Percentiles rank a stretch among this genome's conserved stretches.
Evolutionary conservation across 2,113 vertebrate species (phyloP).

Genomic region (Peromyscus maniculatus): DNA sequence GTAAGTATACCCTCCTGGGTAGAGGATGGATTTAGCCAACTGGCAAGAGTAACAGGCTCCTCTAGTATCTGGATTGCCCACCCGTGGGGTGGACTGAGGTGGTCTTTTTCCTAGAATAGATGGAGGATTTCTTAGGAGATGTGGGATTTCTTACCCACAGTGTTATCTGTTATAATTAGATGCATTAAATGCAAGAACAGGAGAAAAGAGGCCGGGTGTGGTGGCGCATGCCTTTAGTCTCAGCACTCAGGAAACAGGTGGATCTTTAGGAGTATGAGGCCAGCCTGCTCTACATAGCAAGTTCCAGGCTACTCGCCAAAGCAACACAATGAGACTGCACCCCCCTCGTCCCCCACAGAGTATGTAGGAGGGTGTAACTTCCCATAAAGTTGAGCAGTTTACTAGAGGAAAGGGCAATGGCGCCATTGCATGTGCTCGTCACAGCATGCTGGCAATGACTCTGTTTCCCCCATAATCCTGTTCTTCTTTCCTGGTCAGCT

Average conservation of each 20-base stretch:
- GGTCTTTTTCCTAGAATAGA: neutral
- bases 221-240: neutral
- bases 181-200: neutral
- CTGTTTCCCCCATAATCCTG: neutral
- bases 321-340: neutral
- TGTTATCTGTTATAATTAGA: neutral
- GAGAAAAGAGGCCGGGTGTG: neutral
- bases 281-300: neutral
- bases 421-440: rapidly evolving
- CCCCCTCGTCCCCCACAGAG: neutral
- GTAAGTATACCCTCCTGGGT: neutral
- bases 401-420: neutral
- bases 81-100: neutral
- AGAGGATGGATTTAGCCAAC: neutral
- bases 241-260: neutral
- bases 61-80: neutral
- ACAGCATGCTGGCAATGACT: neutral
- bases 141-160: neutral
- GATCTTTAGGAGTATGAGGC: neutral
- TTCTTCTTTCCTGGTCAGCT: no score
- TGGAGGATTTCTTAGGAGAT: neutral
- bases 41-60: neutral
- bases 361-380: neutral
- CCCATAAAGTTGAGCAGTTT: neutral
- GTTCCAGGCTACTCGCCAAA: neutral